Evolutionary conservation across 2,797 vertebrate genomes (phyloP), one percentile per base, ranked within the genome.

Genomic region (Epinephelus coioides): DNA sequence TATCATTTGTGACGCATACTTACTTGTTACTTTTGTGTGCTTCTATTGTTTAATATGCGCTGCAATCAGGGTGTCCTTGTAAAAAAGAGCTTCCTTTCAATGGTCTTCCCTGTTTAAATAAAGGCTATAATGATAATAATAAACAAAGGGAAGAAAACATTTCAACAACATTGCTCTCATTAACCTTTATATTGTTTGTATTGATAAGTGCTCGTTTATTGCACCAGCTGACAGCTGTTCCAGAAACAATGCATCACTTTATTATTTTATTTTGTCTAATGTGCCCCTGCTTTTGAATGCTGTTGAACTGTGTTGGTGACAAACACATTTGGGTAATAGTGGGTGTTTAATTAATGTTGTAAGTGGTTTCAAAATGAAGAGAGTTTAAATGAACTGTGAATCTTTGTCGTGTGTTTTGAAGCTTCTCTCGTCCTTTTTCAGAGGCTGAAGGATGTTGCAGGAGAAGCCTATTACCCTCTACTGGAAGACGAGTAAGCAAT

Each of bases 371-470:
- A 66, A 55, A 43, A 53, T 27, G 15, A 72, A 47, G 11, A 13
- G 3, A n/a, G 59, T 47, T 34, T 0, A 25, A 18, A 23, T 40
- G 8, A 14, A 67, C 3, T 73, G 11, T 67, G 12, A 38, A 38
- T 64, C 6, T 8, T 6, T 44, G 15, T 55, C 43, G 3, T 40
- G 3, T 21, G 70, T 66, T 69, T 21, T 74, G 23, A 53, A 72
- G 15, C 40, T 54, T 51, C 51, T 75, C 5, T 72, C 10, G 50
- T 14, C 17, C 69, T 74, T 91, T 89, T 84, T 53, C 91, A 99
- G 98, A 97, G 98, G 85, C 93, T 99, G 90, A 99, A 98, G 91
- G 98, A 99, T 91, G 98, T 99, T 54, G 95, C 96, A 54, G 98
- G 98, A 82, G 98, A 99, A 95, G 97, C 97, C 12, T 99, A 97